Conservation (phyloP, 2,797 vertebrate species). For the Chelon labrosus region DNA sequence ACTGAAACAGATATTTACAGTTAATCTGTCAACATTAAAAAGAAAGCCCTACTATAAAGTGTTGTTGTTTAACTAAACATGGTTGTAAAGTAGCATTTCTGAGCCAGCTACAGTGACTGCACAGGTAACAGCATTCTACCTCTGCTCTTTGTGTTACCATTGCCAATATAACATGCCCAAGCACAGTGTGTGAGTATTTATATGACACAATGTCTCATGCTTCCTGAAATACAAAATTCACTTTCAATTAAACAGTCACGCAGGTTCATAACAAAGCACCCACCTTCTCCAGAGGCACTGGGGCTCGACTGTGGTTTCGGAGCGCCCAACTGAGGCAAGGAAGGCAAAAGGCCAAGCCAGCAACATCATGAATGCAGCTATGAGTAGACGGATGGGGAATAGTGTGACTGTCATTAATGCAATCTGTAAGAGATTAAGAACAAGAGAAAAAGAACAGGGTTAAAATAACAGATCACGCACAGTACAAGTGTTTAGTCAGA, state of each 20-base stretch:
- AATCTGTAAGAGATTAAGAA: slow-evolving; percentile 86
- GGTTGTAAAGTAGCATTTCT: background rate
- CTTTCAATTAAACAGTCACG: background rate
- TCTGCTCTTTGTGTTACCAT: background rate
- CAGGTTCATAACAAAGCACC: slow-evolving; percentile 63
- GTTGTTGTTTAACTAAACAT: background rate
- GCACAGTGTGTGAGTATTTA: background rate
- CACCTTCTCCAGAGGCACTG: slow-evolving; percentile 95
- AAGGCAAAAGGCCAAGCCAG: slow-evolving; percentile 98
- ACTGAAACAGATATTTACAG: background rate
- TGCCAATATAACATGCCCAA: background rate
- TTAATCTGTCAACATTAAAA: background rate
- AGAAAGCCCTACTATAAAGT: background rate
- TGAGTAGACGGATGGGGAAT: slow-evolving; percentile 94
- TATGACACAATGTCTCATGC: background rate
- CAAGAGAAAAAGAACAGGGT: slow-evolving; percentile 6
- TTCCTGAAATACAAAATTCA: background rate
- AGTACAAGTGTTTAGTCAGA: background rate
- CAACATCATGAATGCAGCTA: slow-evolving; percentile 97
- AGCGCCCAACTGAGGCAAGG: slow-evolving; percentile 89
- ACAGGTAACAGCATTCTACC: background rate
- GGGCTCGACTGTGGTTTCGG: slow-evolving; percentile 87
- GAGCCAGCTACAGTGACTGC: background rate
- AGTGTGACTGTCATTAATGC: slow-evolving; percentile 95
- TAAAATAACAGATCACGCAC: slow-evolving; percentile 1